These are phyloP conservation scores for Apogon hyalosoma DNA, from an alignment of 2,797 vertebrate genomes.

Conservation along the genomic window DNA sequence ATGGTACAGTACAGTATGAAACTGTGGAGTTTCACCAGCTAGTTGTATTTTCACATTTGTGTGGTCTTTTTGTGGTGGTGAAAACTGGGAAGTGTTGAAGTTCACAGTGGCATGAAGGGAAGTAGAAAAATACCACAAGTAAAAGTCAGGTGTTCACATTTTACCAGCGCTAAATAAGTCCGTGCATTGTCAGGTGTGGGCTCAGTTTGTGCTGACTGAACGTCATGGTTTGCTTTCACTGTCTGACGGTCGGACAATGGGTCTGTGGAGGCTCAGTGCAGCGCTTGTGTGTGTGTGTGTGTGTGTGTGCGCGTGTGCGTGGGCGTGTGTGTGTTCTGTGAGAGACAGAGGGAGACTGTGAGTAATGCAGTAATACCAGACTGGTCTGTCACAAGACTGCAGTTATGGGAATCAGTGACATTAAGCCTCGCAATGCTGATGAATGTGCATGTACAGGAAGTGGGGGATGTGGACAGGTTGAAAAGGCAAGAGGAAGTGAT, in stretches of 20 bases:
- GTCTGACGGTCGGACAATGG: constrained; percentile 58
- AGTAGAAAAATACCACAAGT: constrained; percentile 38
- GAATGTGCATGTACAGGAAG: constrained; percentile 39
- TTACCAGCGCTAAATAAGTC: constrained; percentile 22
- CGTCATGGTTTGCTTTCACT: constrained; percentile 43
- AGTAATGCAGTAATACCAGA: constrained; percentile 63
- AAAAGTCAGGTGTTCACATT: constrained; percentile 3
- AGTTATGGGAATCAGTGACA: constrained; percentile 67
- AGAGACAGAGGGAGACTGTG: constrained; percentile 45
- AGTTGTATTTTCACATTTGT: too few species aligned
- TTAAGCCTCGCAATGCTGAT: constrained; percentile 42
- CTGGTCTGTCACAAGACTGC: constrained; percentile 74
- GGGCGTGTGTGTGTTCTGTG: not conserved
- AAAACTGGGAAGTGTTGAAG: constrained; percentile 57
- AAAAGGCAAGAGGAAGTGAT: constrained; percentile 52
- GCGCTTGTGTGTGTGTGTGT: constrained; percentile 25
- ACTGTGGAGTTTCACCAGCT: too few species aligned
- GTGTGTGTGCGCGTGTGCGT: constrained; percentile 9
- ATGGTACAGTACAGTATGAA: too few species aligned
- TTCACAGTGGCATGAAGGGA: constrained; percentile 47
- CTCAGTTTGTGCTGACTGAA: constrained; percentile 56
- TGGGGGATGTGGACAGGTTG: constrained; percentile 40
- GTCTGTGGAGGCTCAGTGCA: constrained; percentile 26
- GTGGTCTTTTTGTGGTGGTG: not conserved
- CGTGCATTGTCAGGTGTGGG: constrained; percentile 39